phyloP scores from a whole-genome alignment of 2,113 vertebrate species.

The Misgurnus anguillicaudatus region DNA sequence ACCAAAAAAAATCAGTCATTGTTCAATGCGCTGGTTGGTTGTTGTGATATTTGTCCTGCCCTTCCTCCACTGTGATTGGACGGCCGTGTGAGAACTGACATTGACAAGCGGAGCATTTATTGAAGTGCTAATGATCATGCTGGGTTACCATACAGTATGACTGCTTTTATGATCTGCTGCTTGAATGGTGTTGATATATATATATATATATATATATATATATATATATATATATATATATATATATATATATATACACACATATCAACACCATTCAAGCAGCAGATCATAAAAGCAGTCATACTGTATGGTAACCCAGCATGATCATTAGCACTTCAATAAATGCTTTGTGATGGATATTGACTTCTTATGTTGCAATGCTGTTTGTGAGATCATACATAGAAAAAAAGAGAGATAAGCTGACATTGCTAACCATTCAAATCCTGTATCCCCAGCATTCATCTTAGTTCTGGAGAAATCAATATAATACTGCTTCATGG shows the following conservation, averaged over 20 bases:
- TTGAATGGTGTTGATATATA: not conserved
- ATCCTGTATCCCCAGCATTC: not conserved
- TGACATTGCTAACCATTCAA: slow-evolving; percentile 22
- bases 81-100: no score
- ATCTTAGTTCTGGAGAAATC: slow-evolving; percentile 29
- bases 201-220: not conserved
- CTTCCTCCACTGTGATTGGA: no score
- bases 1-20: no score
- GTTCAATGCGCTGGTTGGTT: no score
- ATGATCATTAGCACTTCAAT: no score
- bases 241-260: not conserved
- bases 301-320: not conserved
- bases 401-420: not conserved
- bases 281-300: not conserved
- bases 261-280: not conserved
- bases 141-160: not conserved
- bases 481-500: not conserved
- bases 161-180: not conserved
- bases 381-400: not conserved
- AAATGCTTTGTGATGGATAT: not conserved
- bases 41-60: no score
- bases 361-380: not conserved
- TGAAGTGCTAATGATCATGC: no score
- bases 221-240: no score
- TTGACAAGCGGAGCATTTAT: no score